phyloP scores from a whole-genome alignment of 2,113 vertebrate species.

The Marmota monax region DNA sequence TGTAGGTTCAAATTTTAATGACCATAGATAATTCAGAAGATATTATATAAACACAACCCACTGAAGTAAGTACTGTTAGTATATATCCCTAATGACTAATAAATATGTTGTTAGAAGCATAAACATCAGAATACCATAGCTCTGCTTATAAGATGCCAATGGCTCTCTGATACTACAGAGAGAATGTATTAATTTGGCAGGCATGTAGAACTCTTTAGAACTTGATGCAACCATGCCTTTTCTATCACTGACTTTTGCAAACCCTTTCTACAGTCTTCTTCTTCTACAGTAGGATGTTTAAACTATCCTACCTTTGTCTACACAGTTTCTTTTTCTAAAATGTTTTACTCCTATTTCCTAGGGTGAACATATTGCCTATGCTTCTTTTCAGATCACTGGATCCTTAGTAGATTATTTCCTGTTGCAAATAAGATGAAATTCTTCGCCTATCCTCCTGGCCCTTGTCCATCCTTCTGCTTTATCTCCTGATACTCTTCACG shows the following conservation, averaged over 20 bases:
- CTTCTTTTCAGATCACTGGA: not conserved
- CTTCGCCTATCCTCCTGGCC: not conserved
- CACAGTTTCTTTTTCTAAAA: not conserved
- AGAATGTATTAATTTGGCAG: not conserved
- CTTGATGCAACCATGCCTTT: not conserved
- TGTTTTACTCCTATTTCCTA: not conserved
- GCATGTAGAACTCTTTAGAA: not conserved
- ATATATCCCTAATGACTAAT: not conserved
- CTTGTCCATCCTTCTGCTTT: not conserved
- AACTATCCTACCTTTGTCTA: not conserved
- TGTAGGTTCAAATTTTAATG: slow-evolving; percentile 34
- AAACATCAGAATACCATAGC: not conserved
- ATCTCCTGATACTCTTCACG: not conserved
- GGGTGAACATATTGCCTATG: not conserved
- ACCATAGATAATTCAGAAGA: not conserved
- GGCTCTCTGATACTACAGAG: not conserved
- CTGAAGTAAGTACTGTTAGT: not conserved
- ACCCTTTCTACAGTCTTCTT: not conserved
- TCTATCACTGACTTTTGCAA: not conserved
- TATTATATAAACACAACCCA: not conserved
- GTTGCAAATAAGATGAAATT: not conserved
- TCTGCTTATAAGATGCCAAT: not conserved
- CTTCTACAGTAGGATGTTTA: not conserved
- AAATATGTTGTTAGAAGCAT: not conserved
- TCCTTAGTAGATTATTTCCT: not conserved